A percentile compares a stretch with the other conserved stretches of the same genome.
Conservation (phyloP, 2,888 invertebrate genomes). For the Sarcophaga variegata region DNA sequence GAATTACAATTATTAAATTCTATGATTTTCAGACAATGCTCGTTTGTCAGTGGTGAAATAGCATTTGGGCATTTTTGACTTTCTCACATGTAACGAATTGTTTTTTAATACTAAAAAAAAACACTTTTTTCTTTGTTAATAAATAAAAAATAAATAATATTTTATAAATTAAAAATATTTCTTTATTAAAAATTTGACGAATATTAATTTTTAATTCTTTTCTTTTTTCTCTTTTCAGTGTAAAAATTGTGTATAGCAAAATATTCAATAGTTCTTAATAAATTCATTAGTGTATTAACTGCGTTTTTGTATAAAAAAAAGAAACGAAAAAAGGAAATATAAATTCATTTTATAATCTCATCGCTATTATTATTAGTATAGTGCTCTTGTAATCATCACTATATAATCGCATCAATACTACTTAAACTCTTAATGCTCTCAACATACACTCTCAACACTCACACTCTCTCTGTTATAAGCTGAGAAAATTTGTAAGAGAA, state of each 20-base stretch:
- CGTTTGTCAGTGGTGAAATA: too few relatives aligned
- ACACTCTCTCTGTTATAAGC: conserved; percentile 1
- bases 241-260: conserved; percentile 61
- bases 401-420: background rate
- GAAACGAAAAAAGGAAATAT: conserved; percentile 20
- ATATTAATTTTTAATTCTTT: conserved; percentile 12
- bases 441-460: conserved; percentile 14
- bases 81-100: too few relatives aligned
- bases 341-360: conserved; percentile 5
- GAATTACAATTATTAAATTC: too few relatives aligned
- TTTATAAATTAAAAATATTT: too few relatives aligned
- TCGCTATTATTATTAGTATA: background rate
- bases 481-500: conserved; percentile 10
- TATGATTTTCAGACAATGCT: too few relatives aligned
- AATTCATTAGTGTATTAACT: conserved; percentile 27
- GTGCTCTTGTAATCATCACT: too few relatives aligned
- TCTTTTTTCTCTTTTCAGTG: conserved; percentile 55
- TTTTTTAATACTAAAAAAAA: too few relatives aligned
- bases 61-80: too few relatives aligned
- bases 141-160: too few relatives aligned
- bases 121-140: too few relatives aligned
- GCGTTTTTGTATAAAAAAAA: conserved; percentile 38
- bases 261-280: conserved; percentile 33
- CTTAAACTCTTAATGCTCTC: background rate
- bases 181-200: background rate